phyloP scores from a whole-genome alignment of 1,140 invertebrate genomes.

The Drosophila mayri region DNA sequence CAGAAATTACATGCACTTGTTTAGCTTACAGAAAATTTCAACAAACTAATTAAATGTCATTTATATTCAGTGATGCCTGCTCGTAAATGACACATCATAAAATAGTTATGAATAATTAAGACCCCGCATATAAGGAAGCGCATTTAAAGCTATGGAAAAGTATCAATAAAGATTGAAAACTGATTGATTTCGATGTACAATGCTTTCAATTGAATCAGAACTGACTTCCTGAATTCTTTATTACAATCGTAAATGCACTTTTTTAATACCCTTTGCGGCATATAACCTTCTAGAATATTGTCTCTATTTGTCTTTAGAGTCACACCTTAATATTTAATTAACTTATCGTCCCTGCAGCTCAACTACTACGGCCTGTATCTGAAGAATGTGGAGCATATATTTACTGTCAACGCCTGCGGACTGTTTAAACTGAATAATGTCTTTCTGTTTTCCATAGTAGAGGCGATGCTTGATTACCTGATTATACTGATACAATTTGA shows the following conservation, averaged over 20 bases:
- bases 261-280: not conserved
- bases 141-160: constrained; percentile 1
- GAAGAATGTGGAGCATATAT: constrained; percentile 47
- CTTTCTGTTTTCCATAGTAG: constrained; percentile 53
- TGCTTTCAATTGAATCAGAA: constrained; percentile 9
- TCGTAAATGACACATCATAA: constrained; percentile 41
- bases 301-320: not conserved
- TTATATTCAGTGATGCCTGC: constrained; percentile 6
- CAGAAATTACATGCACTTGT: not conserved
- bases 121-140: not conserved
- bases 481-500: constrained; percentile 76
- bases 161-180: constrained; percentile 11
- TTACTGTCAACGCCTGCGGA: constrained; percentile 51
- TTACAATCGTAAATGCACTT: not conserved
- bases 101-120: constrained; percentile 18
- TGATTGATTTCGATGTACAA: constrained; percentile 4
- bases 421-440: constrained; percentile 65
- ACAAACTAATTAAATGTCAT: not conserved
- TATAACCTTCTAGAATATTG: not conserved
- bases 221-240: constrained; percentile 2
- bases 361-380: constrained; percentile 58
- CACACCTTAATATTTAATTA: constrained; percentile 1
- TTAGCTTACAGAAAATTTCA: not conserved
- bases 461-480: constrained; percentile 56
- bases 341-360: constrained; percentile 30